Percentiles rank a stretch among this genome's conserved stretches.
Evolutionary conservation across 2,797 vertebrate species (phyloP).

Genomic region (Vipera latastei): DNA sequence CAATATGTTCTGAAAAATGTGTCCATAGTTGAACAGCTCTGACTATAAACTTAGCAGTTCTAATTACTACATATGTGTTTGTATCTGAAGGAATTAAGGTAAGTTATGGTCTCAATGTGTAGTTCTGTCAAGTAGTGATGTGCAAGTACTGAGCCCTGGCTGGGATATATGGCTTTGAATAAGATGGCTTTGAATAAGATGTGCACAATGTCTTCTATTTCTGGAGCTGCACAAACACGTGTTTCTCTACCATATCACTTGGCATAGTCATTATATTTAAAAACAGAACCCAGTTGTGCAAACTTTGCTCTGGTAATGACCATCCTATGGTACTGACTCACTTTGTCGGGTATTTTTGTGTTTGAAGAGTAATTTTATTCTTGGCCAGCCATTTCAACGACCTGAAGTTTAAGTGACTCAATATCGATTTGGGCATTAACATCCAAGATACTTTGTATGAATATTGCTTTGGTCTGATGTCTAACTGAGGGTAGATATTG

Average conservation of each 20-base stretch:
- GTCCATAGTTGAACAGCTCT: background rate
- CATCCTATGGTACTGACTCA: background rate
- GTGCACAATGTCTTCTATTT: background rate
- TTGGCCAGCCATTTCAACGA: background rate
- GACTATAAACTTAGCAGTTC: background rate
- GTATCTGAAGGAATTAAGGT: background rate
- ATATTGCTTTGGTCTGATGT: background rate
- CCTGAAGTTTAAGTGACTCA: background rate
- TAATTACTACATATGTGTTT: background rate
- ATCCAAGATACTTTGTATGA: background rate
- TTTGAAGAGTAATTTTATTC: background rate
- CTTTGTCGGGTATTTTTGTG: background rate
- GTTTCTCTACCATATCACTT: background rate
- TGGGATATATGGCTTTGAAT: background rate
- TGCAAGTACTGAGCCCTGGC: background rate
- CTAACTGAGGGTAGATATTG: background rate
- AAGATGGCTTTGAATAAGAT: background rate
- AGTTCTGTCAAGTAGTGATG: background rate
- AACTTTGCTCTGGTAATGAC: background rate
- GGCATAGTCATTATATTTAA: background rate
- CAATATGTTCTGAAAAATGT: background rate
- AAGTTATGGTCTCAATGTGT: background rate
- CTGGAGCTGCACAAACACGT: background rate
- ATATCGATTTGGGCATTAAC: background rate
- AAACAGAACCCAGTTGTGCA: background rate